Evolutionary conservation across 2,797 vertebrate species (phyloP).

Genomic region (Morus bassanus): DNA sequence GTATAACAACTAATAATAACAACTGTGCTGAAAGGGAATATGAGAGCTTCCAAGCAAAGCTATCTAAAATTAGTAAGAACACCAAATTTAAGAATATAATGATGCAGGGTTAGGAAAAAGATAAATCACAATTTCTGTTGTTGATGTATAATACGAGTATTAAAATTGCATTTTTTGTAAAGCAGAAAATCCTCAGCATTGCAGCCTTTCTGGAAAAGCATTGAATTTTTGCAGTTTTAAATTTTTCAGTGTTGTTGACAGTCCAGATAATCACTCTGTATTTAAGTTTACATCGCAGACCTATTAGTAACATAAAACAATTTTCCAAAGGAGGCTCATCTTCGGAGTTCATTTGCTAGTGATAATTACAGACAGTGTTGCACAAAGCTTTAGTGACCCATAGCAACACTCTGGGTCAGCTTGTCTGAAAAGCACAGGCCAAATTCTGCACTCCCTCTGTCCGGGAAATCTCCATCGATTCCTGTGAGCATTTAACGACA

Average conservation of each 20-base stretch:
- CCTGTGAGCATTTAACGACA: background rate
- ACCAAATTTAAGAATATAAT: background rate
- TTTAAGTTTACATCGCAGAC: background rate
- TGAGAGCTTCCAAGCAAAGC: background rate
- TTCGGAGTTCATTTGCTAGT: background rate
- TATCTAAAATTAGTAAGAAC: background rate
- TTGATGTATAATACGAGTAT: background rate
- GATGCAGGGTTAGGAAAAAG: background rate
- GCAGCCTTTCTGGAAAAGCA: background rate
- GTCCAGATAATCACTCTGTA: background rate
- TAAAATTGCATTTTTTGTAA: background rate
- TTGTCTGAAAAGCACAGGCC: background rate
- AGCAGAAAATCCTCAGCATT: background rate
- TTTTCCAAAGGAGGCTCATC: background rate
- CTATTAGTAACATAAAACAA: background rate
- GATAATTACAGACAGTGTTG: background rate
- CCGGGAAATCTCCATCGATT: background rate
- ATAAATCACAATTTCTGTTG: background rate
- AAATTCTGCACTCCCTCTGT: background rate
- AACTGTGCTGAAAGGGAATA: background rate
- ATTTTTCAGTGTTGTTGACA: background rate
- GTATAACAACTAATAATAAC: background rate
- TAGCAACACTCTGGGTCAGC: background rate
- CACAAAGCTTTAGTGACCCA: background rate
- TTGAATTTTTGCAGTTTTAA: background rate